Conservation (phyloP, 2,888 invertebrate genomes). For the Apotomis betuletana region DNA sequence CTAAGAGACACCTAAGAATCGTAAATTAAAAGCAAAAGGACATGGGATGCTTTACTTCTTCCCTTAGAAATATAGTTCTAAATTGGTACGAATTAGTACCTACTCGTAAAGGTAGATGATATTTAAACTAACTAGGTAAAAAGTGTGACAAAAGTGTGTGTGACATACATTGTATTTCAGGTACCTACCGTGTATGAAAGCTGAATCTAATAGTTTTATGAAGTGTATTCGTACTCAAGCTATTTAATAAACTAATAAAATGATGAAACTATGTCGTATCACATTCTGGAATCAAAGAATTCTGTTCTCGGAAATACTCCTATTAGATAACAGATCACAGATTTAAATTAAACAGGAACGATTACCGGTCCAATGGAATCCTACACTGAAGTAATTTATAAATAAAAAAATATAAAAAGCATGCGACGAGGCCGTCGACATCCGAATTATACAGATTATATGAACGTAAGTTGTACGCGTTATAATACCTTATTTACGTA, state of each 20-base stretch:
- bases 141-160: too few relatives aligned
- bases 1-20: too few relatives aligned
- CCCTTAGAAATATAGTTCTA: too few relatives aligned
- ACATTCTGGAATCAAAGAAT: conserved; percentile 63
- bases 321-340: conserved; percentile 76
- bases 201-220: conserved; percentile 20
- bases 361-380: conserved; percentile 56
- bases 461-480: conserved; percentile 49
- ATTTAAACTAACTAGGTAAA: too few relatives aligned
- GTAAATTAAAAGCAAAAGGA: too few relatives aligned
- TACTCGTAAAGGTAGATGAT: too few relatives aligned
- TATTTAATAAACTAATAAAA: conserved; percentile 59
- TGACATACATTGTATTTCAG: too few relatives aligned
- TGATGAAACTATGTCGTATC: conserved; percentile 61
- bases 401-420: conserved; percentile 43
- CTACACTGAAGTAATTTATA: conserved; percentile 49
- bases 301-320: conserved; percentile 71
- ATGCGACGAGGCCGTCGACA: conserved; percentile 42
- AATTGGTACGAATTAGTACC: too few relatives aligned
- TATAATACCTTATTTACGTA: conserved; percentile 65
- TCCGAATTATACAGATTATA: conserved; percentile 44
- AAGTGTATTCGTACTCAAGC: conserved; percentile 57
- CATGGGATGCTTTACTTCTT: too few relatives aligned
- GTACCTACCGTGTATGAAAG: not conserved
- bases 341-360: conserved; percentile 69